A percentile compares a stretch with the other conserved stretches of the same genome.
These are phyloP conservation scores for Percina caprodes DNA, from an alignment of 2,113 vertebrate genomes.

Conservation along the genomic window DNA sequence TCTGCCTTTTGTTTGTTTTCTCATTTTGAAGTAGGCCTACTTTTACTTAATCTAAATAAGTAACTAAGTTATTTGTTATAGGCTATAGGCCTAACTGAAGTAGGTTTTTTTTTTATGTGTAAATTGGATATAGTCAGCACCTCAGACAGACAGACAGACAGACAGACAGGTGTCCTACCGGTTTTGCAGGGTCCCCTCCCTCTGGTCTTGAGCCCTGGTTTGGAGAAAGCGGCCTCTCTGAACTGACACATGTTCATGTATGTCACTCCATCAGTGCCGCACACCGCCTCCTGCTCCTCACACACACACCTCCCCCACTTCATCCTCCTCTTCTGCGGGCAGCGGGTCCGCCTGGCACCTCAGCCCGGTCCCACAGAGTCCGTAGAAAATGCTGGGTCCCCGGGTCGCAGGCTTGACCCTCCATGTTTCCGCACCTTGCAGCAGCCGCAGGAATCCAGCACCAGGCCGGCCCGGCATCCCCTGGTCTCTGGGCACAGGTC, in stretches of 20 bases:
- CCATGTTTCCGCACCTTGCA: conserved; percentile 84
- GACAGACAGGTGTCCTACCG: conserved; percentile 62
- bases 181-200: conserved; percentile 79
- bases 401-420: conserved; percentile 83
- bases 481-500: conserved; percentile 74
- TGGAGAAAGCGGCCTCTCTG: conserved; percentile 67
- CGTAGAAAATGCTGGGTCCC: conserved; percentile 70
- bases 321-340: conserved; percentile 54
- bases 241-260: conserved; percentile 83
- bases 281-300: conserved; percentile 74
- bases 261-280: conserved; percentile 77
- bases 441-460: conserved; percentile 80
- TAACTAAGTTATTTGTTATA: too few relatives aligned
- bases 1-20: too few relatives aligned
- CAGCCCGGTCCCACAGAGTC: conserved; percentile 81
- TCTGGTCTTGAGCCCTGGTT: conserved; percentile 56
- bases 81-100: too few relatives aligned
- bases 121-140: too few relatives aligned
- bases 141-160: background rate
- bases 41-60: too few relatives aligned
- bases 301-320: conserved; percentile 80
- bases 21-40: too few relatives aligned
- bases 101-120: too few relatives aligned
- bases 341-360: conserved; percentile 73
- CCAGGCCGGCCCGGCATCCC: conserved; percentile 80